These are phyloP conservation scores for Anas flavirostris DNA, from an alignment of 2,797 vertebrate genomes.

Conservation along the genomic window DNA sequence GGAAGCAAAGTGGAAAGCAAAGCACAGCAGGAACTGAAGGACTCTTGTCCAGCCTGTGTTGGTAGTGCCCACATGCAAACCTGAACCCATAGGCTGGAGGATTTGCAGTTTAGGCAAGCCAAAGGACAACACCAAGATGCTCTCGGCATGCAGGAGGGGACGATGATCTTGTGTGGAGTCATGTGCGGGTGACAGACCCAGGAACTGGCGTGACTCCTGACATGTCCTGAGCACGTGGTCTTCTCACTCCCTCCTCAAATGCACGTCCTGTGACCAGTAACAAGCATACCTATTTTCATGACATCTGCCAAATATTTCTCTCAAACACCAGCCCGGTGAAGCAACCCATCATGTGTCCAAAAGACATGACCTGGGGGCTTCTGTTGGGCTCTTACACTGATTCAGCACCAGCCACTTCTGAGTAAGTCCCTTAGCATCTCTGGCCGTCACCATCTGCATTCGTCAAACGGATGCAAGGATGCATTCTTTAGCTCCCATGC, in stretches of 20 bases:
- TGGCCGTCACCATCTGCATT: accelerated
- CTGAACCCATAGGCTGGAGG: neutral
- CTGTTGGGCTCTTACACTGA: neutral
- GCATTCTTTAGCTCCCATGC: constrained; percentile 22
- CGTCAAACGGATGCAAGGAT: neutral
- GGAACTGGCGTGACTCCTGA: accelerated
- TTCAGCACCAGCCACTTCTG: constrained; percentile 2
- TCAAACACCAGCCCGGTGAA: neutral
- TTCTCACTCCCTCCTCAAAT: neutral
- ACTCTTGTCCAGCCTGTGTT: neutral
- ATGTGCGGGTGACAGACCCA: accelerated
- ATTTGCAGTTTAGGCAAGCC: neutral
- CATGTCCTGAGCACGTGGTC: neutral
- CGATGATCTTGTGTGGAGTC: neutral
- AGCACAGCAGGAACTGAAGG: neutral
- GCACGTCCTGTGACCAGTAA: accelerated
- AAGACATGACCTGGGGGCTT: neutral
- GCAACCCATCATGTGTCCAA: neutral
- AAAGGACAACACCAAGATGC: neutral
- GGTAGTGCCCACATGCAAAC: neutral
- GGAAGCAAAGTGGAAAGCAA: neutral
- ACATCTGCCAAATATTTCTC: neutral
- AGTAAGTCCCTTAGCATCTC: constrained; percentile 2
- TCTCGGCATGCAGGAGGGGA: neutral
- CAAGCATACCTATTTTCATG: neutral